Conservation (phyloP, 2,113 vertebrate species). For the Varanus komodoensis region DNA sequence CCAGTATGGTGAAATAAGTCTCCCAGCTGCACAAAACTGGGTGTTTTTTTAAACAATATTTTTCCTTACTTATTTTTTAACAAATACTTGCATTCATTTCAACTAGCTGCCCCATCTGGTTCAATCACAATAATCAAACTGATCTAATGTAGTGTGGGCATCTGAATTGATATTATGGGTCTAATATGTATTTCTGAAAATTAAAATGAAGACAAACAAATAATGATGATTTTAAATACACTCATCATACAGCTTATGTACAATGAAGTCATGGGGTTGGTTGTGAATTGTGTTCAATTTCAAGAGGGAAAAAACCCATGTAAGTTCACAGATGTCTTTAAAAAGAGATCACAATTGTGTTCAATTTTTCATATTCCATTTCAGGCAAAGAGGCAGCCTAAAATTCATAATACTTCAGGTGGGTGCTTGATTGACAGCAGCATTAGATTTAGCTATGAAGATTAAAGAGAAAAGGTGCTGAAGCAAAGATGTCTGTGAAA, state of each 20-base stretch:
- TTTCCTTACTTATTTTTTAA: not conserved
- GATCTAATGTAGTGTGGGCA: not conserved
- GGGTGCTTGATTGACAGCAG: slow-evolving; percentile 36
- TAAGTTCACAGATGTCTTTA: not conserved
- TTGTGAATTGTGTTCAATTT: not conserved
- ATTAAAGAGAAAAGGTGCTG: slow-evolving; percentile 37
- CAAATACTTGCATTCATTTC: not conserved
- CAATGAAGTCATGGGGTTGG: not conserved
- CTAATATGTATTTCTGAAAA: not conserved
- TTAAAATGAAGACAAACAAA: not conserved
- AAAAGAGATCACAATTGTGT: not conserved
- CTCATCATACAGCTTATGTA: not conserved
- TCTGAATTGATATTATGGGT: not conserved
- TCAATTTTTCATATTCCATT: not conserved
- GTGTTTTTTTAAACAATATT: not conserved
- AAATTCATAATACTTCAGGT: slow-evolving; percentile 52
- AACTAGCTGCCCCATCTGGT: not conserved
- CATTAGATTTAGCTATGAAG: slow-evolving; percentile 41
- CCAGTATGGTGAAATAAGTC: not conserved
- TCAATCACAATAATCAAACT: not conserved
- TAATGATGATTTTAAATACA: not conserved
- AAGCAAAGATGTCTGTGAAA: slow-evolving; percentile 11
- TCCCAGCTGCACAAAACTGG: not conserved
- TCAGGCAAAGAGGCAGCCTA: slow-evolving; percentile 16
- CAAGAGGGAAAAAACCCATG: not conserved